Conservation (phyloP, 2,888 invertebrate genomes). For the Hypomecis punctinalis region DNA sequence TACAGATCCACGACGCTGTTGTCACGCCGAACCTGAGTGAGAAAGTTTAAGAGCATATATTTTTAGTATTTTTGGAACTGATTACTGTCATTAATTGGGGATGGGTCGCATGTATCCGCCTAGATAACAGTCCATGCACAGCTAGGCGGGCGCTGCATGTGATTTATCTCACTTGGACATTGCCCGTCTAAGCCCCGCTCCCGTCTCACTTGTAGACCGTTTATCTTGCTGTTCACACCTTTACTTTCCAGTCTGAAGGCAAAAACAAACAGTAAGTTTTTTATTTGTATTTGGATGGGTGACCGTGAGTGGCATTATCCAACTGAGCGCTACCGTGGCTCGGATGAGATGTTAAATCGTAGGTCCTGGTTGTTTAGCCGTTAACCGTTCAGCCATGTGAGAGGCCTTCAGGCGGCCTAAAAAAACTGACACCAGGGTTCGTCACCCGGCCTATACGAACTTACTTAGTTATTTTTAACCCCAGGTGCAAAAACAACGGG, state of each 20-base stretch:
- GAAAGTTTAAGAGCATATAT: neutral
- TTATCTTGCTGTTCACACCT: conserved; percentile 34
- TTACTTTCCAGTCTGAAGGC: conserved; percentile 6
- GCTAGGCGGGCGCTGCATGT: conserved; percentile 37
- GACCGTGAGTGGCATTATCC: no score
- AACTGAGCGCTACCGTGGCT: no score
- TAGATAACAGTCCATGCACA: conserved; percentile 41
- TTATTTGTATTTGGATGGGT: neutral
- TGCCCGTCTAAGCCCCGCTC: conserved; percentile 44
- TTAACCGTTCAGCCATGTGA: no score
- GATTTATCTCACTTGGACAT: conserved; percentile 48
- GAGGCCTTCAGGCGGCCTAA: no score
- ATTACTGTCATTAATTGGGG: conserved; percentile 39
- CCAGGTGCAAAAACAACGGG: no score
- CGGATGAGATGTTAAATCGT: no score
- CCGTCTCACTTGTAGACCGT: conserved; percentile 32
- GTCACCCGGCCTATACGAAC: no score
- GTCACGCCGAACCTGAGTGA: neutral
- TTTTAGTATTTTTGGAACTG: neutral
- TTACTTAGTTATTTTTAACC: no score
- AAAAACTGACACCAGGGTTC: no score
- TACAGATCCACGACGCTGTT: no score
- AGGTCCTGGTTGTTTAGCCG: no score
- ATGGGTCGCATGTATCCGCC: conserved; percentile 33
- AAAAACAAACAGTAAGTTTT: neutral